Base-by-base conservation (phyloP, 2,888 invertebrate species). In the Hartigia nigra region DNA sequence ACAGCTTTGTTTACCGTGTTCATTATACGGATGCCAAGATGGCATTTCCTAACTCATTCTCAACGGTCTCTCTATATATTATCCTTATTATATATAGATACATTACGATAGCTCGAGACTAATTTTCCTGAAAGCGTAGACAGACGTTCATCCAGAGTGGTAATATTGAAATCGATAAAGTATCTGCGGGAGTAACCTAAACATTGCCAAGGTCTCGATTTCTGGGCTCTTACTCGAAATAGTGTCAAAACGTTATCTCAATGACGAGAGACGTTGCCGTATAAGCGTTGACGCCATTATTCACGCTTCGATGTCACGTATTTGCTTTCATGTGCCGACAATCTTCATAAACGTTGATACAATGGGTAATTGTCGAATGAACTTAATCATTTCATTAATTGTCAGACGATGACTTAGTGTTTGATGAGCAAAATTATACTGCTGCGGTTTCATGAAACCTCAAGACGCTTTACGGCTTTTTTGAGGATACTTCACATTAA, bases 1-100 rank as follows among this genome's bases (percentile, higher is more conserved):
- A 81, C 78, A 81, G 82, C 79, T 82, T 81, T 81, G 79, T 82
- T 80, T 82, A 76, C 78, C 74, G 72, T 12, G 72, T 34, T 72
- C 72, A 72, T 72, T 72, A 72, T 31, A 55, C 23, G 55, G 55
- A 55, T 55, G 23, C 55, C 23, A 55, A 55, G 55, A 55, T 55
- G 55, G 55, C 55, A 55, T 55, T 55, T 55, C 23, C 55, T 23
- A 55, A 55, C 55, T 55, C 55, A 55, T 55, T 55, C 9, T 23
- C 55, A 55, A 55, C 55, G 23, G 55, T 55, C 55, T 55, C 55
- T 23, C 55, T 23, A 12, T 12, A 23, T 23, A 55, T 55, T 55
- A 55, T 55, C 1, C 55, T 9, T 55, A 55, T 55, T 55, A 55
- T 55, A 55, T 9, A 23, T 55, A 55, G 23, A 55, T 23, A 55